phyloP scores from a whole-genome alignment of 2,888 invertebrate genomes.

The Sinopyrophorus schimmeli region DNA sequence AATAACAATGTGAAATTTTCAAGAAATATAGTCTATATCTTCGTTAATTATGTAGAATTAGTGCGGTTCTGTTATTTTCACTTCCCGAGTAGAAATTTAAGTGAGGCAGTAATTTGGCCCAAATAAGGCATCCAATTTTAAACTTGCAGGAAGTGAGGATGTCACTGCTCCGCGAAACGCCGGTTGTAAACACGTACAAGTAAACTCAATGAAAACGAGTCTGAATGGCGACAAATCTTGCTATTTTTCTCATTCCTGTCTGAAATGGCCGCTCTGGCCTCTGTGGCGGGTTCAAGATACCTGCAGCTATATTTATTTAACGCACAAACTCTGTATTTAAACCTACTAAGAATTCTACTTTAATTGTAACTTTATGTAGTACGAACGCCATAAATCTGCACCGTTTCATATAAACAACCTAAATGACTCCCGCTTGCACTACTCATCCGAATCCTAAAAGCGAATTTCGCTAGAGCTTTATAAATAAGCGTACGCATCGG shows the following conservation, averaged over 20 bases:
- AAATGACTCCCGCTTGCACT: conserved; percentile 1
- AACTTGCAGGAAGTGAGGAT: too few relatives aligned
- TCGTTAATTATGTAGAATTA: too few relatives aligned
- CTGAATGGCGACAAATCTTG: conserved; percentile 40
- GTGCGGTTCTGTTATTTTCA: too few relatives aligned
- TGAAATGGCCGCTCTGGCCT: conserved; percentile 31
- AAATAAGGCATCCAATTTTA: too few relatives aligned
- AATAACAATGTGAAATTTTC: too few relatives aligned
- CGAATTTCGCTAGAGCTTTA: too few relatives aligned
- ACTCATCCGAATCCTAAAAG: too few relatives aligned
- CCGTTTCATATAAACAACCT: conserved; percentile 11
- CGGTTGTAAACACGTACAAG: conserved; percentile 32
- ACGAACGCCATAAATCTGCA: conserved; percentile 13
- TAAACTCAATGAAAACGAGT: conserved; percentile 33
- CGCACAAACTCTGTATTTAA: conserved; percentile 37
- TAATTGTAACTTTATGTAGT: conserved; percentile 25
- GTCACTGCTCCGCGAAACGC: conserved; percentile 37
- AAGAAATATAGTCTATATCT: too few relatives aligned
- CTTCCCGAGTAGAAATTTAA: too few relatives aligned
- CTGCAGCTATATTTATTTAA: conserved; percentile 48
- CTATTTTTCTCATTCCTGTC: conserved; percentile 36
- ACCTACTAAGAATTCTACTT: conserved; percentile 24
- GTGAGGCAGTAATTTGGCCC: too few relatives aligned
- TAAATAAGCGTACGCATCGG: too few relatives aligned
- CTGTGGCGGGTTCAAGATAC: conserved; percentile 45